Evolutionary conservation across 2,888 invertebrate genomes (phyloP).

Genomic region (Polymixis lichenea): DNA sequence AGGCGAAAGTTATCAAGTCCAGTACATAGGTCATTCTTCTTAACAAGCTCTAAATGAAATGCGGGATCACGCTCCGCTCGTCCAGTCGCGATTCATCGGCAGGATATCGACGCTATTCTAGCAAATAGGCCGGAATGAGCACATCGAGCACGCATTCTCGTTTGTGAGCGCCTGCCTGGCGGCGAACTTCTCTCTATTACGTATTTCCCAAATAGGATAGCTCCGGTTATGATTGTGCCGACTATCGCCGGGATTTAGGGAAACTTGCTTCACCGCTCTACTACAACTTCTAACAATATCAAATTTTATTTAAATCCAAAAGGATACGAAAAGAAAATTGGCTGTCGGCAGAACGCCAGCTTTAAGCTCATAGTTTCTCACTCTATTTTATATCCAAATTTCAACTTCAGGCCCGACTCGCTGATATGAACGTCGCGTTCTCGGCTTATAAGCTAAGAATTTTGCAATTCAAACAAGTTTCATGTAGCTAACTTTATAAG

Average conservation of each 20-base stretch:
- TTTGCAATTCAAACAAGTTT: conserved; percentile 80
- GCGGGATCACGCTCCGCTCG: conserved; percentile 80
- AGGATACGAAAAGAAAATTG: conserved; percentile 58
- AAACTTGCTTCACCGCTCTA: conserved; percentile 69
- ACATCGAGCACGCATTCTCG: conserved; percentile 78
- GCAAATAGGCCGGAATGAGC: conserved; percentile 81
- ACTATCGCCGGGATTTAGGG: conserved; percentile 75
- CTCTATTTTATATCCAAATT: conserved; percentile 69
- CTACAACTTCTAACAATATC: conserved; percentile 61
- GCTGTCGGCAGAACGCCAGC: conserved; percentile 36
- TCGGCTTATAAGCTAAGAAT: conserved; percentile 74
- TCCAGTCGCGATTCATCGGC: conserved; percentile 76
- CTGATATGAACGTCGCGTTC: conserved; percentile 77
- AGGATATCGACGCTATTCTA: conserved; percentile 79
- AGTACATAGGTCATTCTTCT: conserved; percentile 68
- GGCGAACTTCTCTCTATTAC: conserved; percentile 82
- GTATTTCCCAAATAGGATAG: conserved; percentile 82
- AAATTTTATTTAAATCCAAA: conserved; percentile 60
- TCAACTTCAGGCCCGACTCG: conserved; percentile 67
- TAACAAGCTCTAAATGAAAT: conserved; percentile 78
- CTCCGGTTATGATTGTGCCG: conserved; percentile 79
- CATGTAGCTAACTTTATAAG: conserved; percentile 75
- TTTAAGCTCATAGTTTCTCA: conserved; percentile 57
- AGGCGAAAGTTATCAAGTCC: conserved; percentile 55
- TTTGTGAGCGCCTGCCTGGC: conserved; percentile 82